Percentiles rank a stretch among this genome's conserved stretches.
These are phyloP conservation scores for Phorcus lineatus DNA, from an alignment of 2,888 invertebrate genomes.

Conservation along the genomic window DNA sequence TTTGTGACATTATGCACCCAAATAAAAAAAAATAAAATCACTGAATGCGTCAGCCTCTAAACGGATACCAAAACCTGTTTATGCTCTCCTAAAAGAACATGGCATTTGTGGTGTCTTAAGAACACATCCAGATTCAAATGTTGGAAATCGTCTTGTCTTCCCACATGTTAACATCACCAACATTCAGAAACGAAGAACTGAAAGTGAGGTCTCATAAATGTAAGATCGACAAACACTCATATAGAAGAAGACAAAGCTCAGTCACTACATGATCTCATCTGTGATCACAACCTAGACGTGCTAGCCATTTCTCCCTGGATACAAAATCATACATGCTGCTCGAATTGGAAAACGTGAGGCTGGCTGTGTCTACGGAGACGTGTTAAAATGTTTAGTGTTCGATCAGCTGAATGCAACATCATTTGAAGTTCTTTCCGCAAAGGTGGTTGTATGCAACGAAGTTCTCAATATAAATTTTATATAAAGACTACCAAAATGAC, in stretches of 20 bases:
- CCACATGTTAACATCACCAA: too few relatives aligned
- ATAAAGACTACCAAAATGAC: neutral
- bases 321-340: neutral
- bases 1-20: too few relatives aligned
- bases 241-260: neutral
- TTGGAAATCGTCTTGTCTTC: too few relatives aligned
- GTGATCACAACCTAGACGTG: constrained; percentile 4
- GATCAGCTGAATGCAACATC: constrained; percentile 17
- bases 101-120: too few relatives aligned
- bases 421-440: constrained; percentile 26
- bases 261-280: neutral
- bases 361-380: constrained; percentile 1
- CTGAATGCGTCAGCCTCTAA: too few relatives aligned
- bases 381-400: neutral
- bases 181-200: neutral
- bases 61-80: too few relatives aligned
- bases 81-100: too few relatives aligned
- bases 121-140: too few relatives aligned
- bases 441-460: neutral
- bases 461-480: neutral
- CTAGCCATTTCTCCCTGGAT: neutral
- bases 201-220: constrained; percentile 9
- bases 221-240: neutral
- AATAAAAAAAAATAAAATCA: too few relatives aligned
- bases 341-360: neutral